Evolutionary conservation across 2,113 vertebrate genomes (phyloP).

Genomic region (Mus spicilegus): DNA sequence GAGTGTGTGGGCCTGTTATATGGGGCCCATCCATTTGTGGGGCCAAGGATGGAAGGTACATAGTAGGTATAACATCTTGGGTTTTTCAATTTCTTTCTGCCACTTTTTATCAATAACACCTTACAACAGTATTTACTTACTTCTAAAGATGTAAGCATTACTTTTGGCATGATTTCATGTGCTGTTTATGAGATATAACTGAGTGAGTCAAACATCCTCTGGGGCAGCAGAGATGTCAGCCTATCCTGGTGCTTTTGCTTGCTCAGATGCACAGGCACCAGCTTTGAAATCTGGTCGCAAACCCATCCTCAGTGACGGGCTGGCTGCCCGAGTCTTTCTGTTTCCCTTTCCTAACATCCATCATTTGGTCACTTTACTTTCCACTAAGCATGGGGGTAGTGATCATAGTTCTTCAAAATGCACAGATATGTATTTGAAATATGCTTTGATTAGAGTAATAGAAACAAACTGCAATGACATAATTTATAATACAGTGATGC

Average conservation of each 20-base stretch:
- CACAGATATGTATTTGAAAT: not conserved
- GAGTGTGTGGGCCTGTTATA: not conserved
- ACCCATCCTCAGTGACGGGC: accelerated
- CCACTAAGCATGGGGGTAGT: no score
- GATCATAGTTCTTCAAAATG: not conserved
- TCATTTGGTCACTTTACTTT: not conserved
- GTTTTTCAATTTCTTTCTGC: not conserved
- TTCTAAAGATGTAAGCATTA: not conserved
- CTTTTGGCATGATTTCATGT: not conserved
- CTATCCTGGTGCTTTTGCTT: not conserved
- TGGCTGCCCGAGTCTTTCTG: no score
- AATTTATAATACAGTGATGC: not conserved
- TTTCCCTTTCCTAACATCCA: not conserved
- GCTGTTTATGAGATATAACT: not conserved
- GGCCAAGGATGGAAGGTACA: conserved; percentile 92
- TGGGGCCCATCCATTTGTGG: not conserved
- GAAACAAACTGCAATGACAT: not conserved
- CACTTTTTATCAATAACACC: not conserved
- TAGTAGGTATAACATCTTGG: conserved; percentile 81
- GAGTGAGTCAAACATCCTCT: not conserved
- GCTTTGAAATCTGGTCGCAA: not conserved
- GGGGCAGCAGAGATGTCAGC: not conserved
- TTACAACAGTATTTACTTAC: not conserved
- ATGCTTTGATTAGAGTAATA: not conserved
- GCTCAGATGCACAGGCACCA: not conserved